phyloP scores from a whole-genome alignment of 2,888 invertebrate genomes.

The Mellilla xanthometata region DNA sequence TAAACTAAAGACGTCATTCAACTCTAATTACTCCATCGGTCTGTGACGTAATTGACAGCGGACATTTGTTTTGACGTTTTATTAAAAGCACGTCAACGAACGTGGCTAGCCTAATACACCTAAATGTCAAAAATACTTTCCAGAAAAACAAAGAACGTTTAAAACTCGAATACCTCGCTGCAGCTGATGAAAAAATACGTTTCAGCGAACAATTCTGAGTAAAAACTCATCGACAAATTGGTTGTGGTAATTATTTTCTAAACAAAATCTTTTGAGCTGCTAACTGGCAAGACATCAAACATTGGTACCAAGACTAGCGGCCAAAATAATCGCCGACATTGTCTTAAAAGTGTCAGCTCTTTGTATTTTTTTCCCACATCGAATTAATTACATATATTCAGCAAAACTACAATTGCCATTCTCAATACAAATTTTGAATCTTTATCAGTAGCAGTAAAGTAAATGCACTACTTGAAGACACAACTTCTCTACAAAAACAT shows the following conservation, averaged over 20 bases:
- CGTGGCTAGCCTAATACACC: too few relatives aligned
- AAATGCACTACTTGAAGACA: too few relatives aligned
- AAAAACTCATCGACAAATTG: constrained; percentile 31
- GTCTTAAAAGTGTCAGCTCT: constrained; percentile 10
- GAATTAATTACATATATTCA: too few relatives aligned
- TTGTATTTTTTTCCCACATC: not conserved
- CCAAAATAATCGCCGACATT: constrained; percentile 2
- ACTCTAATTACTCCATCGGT: too few relatives aligned
- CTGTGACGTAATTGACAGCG: too few relatives aligned
- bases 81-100: too few relatives aligned
- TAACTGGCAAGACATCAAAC: constrained; percentile 31
- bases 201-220: constrained; percentile 8
- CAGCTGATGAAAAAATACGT: constrained; percentile 10
- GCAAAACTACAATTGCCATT: too few relatives aligned
- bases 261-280: constrained; percentile 20
- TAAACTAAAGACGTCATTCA: too few relatives aligned
- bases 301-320: constrained; percentile 7
- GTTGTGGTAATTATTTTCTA: constrained; percentile 16
- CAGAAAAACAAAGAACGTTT: not conserved
- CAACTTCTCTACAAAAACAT: too few relatives aligned
- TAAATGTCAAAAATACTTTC: constrained; percentile 1
- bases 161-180: not conserved
- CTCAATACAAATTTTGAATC: too few relatives aligned
- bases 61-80: too few relatives aligned
- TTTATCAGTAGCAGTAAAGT: too few relatives aligned